Evolutionary conservation across 1,140 invertebrate species (phyloP), one percentile per base, ranked within the genome.

Genomic region (Papilio polyxenes): DNA sequence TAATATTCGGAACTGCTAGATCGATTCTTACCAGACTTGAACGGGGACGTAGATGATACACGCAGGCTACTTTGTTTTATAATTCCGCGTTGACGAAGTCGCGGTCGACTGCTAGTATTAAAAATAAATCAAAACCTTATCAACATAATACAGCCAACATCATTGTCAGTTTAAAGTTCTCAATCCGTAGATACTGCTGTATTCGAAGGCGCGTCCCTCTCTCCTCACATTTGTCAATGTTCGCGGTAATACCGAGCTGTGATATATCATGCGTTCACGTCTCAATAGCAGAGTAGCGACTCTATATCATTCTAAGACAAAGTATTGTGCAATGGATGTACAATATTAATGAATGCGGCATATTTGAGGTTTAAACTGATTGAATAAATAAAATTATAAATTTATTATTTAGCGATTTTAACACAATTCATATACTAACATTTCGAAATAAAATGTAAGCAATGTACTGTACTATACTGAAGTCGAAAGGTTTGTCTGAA

Each of bases 181-280:
- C 76, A 23, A 83, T 83, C 72, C 82, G 81, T 72, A 62, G 17
- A 20, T 59, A 59, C 17, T 48, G 44, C 15, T 51, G 81, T 83
- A 82, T 81, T 75, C 15, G 75, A 83, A 84, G 81, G 75, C 83
- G 81, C 82, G 85, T 86, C 83, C 82, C 83, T 85, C 85, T 84
- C 86, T 79, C 83, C 81, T 78, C 81, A 81, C 83, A 91, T 92
- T 90, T 89, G 90, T 92, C 90, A 90, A 85, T 88, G 89, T 89
- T 90, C 91, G 80, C 81, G 79, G 65, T 77, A 82, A 85, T 85
- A 84, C 83, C 80, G 74, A 49, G 40, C 44, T 83, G 37, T 85
- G 82, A 90, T 91, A 89, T 88, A 85, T 92, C 87, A 90, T 88
- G 82, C 83, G 79, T 85, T 84, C 85, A 85, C 86, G 85, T 88